Conservation (phyloP, 2,797 vertebrate genomes). For the Cynodonichthys magdalenae region DNA sequence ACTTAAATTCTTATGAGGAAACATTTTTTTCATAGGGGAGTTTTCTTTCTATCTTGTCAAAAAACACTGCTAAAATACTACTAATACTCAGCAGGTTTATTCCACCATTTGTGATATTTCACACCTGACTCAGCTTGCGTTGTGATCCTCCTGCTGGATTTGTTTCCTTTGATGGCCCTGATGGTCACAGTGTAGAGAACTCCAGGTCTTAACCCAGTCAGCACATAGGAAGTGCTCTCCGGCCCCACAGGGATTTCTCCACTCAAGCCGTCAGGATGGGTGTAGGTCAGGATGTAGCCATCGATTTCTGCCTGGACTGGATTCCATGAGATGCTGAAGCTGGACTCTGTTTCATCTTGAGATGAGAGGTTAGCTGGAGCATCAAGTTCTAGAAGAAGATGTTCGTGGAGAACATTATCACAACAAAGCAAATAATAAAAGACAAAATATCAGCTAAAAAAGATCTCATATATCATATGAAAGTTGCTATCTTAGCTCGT, state of each 20-base stretch:
- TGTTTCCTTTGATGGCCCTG: conserved; percentile 82
- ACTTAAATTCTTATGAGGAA: conserved; percentile 19
- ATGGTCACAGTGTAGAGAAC: conserved; percentile 78
- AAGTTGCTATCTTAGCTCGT: not conserved
- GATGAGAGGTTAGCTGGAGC: conserved; percentile 80
- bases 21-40: not conserved
- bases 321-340: conserved; percentile 82
- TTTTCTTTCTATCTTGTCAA: conserved; percentile 1
- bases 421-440: conserved; percentile 23
- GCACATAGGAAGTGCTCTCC: conserved; percentile 70
- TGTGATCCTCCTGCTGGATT: conserved; percentile 76
- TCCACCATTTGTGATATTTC: not conserved
- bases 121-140: conserved; percentile 69
- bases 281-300: conserved; percentile 82
- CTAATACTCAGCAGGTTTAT: not conserved
- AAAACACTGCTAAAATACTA: not conserved
- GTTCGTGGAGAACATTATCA: conserved; percentile 41
- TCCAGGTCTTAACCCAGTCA: conserved; percentile 81
- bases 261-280: conserved; percentile 72
- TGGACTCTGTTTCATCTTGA: conserved; percentile 79
- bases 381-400: conserved; percentile 68
- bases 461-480: too few relatives aligned
- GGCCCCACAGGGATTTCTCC: conserved; percentile 74
- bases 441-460: too few relatives aligned
- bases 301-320: conserved; percentile 78